These are phyloP conservation scores for Pseudopipra pipra DNA, from an alignment of 2,113 vertebrate genomes.

Conservation along the genomic window DNA sequence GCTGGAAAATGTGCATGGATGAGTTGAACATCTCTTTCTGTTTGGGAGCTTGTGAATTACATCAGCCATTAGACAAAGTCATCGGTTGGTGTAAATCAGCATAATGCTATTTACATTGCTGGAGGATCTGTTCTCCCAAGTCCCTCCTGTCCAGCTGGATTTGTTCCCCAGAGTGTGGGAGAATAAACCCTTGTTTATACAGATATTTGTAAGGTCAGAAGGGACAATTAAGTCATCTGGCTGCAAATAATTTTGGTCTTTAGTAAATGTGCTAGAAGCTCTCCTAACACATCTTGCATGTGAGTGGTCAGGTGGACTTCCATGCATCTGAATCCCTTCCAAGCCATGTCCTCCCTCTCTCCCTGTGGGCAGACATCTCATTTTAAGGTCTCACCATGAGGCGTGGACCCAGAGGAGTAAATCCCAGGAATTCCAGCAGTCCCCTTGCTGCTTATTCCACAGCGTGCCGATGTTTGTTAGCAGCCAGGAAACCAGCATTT, in stretches of 20 bases:
- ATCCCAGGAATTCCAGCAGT: background rate
- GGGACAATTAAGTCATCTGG: constrained; percentile 32
- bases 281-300: background rate
- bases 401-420: background rate
- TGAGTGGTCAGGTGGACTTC: background rate
- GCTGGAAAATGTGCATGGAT: background rate
- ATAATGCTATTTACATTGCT: background rate
- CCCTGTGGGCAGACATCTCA: background rate
- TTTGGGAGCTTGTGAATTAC: background rate
- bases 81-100: background rate
- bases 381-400: background rate
- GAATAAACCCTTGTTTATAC: constrained; percentile 36
- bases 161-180: background rate
- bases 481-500: constrained; percentile 42
- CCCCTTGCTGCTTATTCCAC: background rate
- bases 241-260: background rate
- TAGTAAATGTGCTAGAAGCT: background rate
- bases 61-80: background rate
- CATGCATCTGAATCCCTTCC: background rate
- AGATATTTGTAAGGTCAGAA: constrained; percentile 24
- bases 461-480: background rate
- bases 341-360: background rate
- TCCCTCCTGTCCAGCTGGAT: constrained; percentile 6
- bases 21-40: background rate
- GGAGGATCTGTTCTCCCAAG: background rate